These are phyloP conservation scores for Siniperca undulata DNA, from an alignment of 2,797 vertebrate species.

Conservation along the genomic window DNA sequence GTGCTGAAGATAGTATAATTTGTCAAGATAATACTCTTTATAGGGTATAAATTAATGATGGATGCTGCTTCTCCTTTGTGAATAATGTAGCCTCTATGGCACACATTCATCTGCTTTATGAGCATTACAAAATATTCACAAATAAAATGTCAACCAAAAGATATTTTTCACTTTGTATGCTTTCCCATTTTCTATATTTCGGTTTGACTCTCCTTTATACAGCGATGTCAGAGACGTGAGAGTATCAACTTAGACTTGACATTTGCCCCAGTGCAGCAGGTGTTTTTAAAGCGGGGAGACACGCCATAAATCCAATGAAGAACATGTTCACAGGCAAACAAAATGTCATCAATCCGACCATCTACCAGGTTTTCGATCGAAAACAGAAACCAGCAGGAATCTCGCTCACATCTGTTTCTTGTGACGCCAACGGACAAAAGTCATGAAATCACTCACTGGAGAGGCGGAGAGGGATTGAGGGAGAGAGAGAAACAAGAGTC, in stretches of 20 bases:
- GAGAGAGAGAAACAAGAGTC: slow-evolving; percentile 59
- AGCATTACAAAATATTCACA: slow-evolving; percentile 41
- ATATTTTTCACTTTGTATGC: slow-evolving; percentile 43
- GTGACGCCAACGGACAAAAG: slow-evolving; percentile 82
- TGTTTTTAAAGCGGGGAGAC: slow-evolving; percentile 78
- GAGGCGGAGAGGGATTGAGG: slow-evolving; percentile 62
- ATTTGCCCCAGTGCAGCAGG: slow-evolving; percentile 70
- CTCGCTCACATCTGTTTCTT: slow-evolving; percentile 85
- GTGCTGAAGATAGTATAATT: slow-evolving; percentile 33
- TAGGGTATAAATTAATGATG: slow-evolving; percentile 27
- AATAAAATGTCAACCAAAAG: slow-evolving; percentile 46
- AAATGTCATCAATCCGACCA: slow-evolving; percentile 82
- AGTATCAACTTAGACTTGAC: slow-evolving; percentile 67
- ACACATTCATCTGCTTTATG: slow-evolving; percentile 54
- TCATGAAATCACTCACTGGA: slow-evolving; percentile 82
- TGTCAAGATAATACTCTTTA: slow-evolving; percentile 41
- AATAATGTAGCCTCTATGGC: slow-evolving; percentile 9
- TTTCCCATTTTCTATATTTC: slow-evolving; percentile 34
- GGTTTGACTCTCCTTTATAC: slow-evolving; percentile 22
- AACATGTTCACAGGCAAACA: slow-evolving; percentile 85
- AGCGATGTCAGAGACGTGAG: slow-evolving; percentile 30
- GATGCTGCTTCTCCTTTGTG: slow-evolving; percentile 17
- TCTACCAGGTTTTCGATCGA: slow-evolving; percentile 77
- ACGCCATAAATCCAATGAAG: slow-evolving; percentile 80
- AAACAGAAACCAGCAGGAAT: slow-evolving; percentile 82